Evolutionary conservation across 1,140 invertebrate species (phyloP).

Genomic region (Melitaea cinxia): DNA sequence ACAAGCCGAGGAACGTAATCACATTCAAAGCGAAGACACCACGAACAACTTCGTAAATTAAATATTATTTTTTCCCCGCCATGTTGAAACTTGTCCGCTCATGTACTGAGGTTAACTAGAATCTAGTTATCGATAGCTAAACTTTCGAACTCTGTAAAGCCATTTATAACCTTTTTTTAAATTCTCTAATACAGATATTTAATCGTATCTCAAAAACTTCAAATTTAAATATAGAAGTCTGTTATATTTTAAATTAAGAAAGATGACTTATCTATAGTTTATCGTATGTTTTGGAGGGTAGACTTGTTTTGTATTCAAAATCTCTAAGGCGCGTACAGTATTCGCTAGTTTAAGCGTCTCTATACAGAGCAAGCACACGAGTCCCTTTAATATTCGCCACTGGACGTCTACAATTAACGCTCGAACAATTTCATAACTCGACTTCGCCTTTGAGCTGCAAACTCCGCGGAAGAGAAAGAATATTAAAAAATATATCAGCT

Average conservation of each 20-base stretch:
- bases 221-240: too few species aligned
- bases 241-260: too few species aligned
- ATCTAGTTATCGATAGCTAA: too few species aligned
- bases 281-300: too few species aligned
- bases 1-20: conserved; percentile 40
- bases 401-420: conserved; percentile 77
- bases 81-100: conserved; percentile 46
- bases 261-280: too few species aligned
- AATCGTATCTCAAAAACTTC: too few species aligned
- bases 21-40: conserved; percentile 51
- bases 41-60: conserved; percentile 57
- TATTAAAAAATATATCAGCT: conserved; percentile 66
- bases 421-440: conserved; percentile 77
- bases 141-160: too few species aligned
- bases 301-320: too few species aligned
- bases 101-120: conserved; percentile 61
- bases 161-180: too few species aligned
- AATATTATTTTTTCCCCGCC: conserved; percentile 67
- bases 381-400: conserved; percentile 75
- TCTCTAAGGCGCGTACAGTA: too few species aligned
- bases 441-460: conserved; percentile 69
- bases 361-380: conserved; percentile 54
- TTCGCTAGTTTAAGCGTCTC: too few species aligned
- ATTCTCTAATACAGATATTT: too few species aligned
- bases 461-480: conserved; percentile 55